phyloP scores from a whole-genome alignment of 1,140 invertebrate species.

The Ylistrum balloti region DNA sequence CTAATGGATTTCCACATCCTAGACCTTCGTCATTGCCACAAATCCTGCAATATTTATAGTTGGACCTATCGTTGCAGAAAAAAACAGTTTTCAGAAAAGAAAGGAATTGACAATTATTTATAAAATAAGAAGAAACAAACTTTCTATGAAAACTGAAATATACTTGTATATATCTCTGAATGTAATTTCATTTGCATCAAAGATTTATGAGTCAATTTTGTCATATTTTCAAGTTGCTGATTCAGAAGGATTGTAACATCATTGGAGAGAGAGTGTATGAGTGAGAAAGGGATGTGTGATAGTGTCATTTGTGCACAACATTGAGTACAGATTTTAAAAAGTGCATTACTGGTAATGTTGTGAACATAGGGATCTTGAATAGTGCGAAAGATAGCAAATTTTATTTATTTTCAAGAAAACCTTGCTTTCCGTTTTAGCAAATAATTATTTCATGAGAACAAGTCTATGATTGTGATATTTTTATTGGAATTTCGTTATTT shows the following conservation, averaged over 20 bases:
- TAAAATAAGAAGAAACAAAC: not conserved
- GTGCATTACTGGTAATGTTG: conserved; percentile 10
- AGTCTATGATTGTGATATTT: not conserved
- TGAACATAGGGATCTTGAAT: not conserved
- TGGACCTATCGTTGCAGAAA: not conserved
- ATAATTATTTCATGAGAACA: not conserved
- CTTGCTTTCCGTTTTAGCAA: not conserved
- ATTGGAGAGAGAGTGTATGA: not conserved
- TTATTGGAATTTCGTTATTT: not conserved
- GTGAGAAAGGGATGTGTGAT: not conserved
- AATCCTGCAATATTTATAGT: not conserved
- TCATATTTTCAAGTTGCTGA: not conserved
- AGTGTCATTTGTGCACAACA: not conserved
- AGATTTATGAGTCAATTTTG: conserved; percentile 1
- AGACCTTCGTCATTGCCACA: not conserved
- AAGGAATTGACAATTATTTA: not conserved
- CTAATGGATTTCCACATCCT: not conserved
- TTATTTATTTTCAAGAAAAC: not conserved
- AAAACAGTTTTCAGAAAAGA: not conserved
- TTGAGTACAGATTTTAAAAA: not conserved
- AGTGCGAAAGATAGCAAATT: not conserved
- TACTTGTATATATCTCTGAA: not conserved
- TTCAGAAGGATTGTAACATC: not conserved
- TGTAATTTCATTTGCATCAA: not conserved
- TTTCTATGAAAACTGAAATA: not conserved